Base-by-base conservation (phyloP, 2,888 invertebrate genomes). In the Osmoderma eremita region DNA sequence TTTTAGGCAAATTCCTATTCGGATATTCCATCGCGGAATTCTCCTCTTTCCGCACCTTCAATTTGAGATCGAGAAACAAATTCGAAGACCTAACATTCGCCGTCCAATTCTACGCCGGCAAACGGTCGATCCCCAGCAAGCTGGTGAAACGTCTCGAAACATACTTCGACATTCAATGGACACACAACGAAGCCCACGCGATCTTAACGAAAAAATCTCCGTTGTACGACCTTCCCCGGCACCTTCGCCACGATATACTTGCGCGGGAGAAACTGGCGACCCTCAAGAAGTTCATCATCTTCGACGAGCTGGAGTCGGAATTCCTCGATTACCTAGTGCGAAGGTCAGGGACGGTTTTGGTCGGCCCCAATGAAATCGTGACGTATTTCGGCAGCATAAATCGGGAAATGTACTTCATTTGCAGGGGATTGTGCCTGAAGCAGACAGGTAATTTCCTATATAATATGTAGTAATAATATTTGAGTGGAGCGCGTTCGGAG, bases 161-260 rank as follows among this genome's bases (percentile, higher is more conserved):
- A 1, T 86, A 85, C 73, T 85, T 85, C 70, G 83, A 84, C 73
- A 76, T 86, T 8, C 86, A 86, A 69, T 86, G 86, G 86, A 82
- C 83, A 68, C 85, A 85, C 69, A 84, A 86, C 76, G 83, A 82
- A 78, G 85, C 85, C 77, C 77, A 62, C 45, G 49, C 24, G 12
- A 61, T 68, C 15, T 65, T 63, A 3, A 61, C 38, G 20, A 68
- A 62, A 8, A 63, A 68, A 50, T 50, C 64, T 8, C 45, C 70
- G 4, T 45, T 71, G 17, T 62, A 39, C 49, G 70, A 71, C 3
- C 82, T 83, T 10, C 84, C 84, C 1, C 73, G 80, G 39, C 84
- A 84, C 67, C 74, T 85, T 8, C 76, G 84, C 5, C 84, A 83
- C 67, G 85, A 85, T 78, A 83, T 85, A 0, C 74, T 85, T 24